phyloP scores from a whole-genome alignment of 1,140 invertebrate species.

The Saccostrea echinata region DNA sequence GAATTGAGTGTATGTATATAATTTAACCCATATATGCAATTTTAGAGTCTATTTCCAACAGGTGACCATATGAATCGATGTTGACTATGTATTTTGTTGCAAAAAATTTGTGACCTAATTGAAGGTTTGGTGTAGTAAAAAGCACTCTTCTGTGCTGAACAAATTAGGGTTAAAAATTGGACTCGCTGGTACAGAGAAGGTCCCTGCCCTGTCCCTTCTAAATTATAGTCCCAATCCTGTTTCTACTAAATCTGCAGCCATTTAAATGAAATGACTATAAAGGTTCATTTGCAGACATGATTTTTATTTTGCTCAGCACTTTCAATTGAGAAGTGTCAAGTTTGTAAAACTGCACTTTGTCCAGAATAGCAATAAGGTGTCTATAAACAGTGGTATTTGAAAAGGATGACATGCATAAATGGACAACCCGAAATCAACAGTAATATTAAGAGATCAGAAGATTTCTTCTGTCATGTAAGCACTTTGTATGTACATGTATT shows the following conservation, averaged over 20 bases:
- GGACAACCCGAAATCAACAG: too few species aligned
- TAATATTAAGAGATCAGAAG: too few species aligned
- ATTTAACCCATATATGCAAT: constrained; percentile 36
- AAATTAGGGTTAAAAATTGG: not conserved
- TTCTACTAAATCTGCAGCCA: not conserved
- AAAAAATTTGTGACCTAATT: constrained; percentile 1
- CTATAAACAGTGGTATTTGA: too few species aligned
- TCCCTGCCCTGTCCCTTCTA: not conserved
- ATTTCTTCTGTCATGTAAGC: too few species aligned
- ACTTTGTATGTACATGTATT: too few species aligned
- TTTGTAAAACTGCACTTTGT: too few species aligned
- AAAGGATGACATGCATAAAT: too few species aligned
- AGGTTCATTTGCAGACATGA: too few species aligned
- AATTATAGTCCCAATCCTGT: not conserved
- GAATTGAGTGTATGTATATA: constrained; percentile 16
- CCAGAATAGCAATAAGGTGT: too few species aligned
- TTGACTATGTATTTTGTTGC: constrained; percentile 37
- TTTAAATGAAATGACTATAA: not conserved
- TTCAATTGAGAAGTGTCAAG: too few species aligned
- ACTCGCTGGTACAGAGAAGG: constrained; percentile 17
- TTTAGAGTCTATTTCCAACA: constrained; percentile 39
- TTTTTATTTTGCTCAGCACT: too few species aligned
- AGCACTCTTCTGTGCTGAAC: not conserved
- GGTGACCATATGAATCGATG: constrained; percentile 23
- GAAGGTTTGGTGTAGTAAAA: not conserved